A percentile compares a stretch with the other conserved stretches of the same genome.
Conservation (phyloP, 2,888 invertebrate genomes). For the Bimastos eiseni region DNA sequence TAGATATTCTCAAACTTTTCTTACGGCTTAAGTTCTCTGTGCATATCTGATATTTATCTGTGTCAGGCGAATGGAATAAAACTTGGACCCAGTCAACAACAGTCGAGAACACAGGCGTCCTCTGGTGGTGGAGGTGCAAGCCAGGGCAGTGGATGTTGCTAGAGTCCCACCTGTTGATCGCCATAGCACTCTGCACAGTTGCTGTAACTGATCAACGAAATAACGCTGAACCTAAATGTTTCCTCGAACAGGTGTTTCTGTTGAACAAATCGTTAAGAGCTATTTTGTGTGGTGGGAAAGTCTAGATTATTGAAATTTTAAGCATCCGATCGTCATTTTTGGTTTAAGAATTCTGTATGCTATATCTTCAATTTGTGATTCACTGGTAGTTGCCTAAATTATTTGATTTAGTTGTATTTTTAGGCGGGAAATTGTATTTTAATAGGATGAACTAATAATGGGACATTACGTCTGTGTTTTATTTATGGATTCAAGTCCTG, state of each 20-base stretch:
- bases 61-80: constrained; percentile 96
- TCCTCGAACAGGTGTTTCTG: background rate
- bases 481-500: background rate
- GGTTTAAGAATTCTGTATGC: background rate
- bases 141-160: constrained; percentile 85
- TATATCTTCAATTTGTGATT: background rate
- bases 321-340: background rate
- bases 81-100: constrained; percentile 97
- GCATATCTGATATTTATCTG: background rate
- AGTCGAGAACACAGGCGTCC: constrained; percentile 78
- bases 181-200: background rate
- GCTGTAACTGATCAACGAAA: background rate
- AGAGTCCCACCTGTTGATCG: constrained; percentile 31
- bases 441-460: background rate
- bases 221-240: constrained; percentile 7
- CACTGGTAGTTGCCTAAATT: background rate
- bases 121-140: constrained; percentile 79
- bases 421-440: background rate
- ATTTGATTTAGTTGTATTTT: background rate
- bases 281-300: background rate
- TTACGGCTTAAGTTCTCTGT: background rate
- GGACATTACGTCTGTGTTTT: background rate
- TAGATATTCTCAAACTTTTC: background rate
- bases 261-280: constrained; percentile 15
- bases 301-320: background rate